Base-by-base conservation (phyloP, 2,888 invertebrate genomes). In the Pristionchus maxplancki region DNA sequence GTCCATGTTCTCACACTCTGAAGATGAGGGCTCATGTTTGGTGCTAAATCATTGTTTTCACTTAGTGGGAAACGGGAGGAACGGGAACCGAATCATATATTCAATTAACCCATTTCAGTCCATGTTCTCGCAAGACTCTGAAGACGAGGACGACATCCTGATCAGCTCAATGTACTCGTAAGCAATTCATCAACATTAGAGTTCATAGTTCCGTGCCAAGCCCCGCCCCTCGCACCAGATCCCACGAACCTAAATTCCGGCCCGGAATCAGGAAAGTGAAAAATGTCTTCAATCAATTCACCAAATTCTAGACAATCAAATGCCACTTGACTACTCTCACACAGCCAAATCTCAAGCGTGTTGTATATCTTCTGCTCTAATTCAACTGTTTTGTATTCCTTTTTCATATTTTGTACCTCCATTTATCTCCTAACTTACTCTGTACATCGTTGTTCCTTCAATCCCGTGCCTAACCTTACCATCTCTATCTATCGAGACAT, bases 101-200 rank as follows among this genome's bases (percentile, higher is more conserved):
- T 44, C 6, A 44, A 44, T 3, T 3, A n/a, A 58, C 4, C 3
- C 58, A 37, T 88, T 88, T 34, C 88, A 88, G 88, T 88, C 88
- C n/a, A 88, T 88, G 88, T 85, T 88, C 88, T 88, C 90, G 48
- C 89, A 90, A 86, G 92, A 92, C 50, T 92, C 92, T 20, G 91
- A 94, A n/a, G 91, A 94, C 86, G 94, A 94, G 89, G 94, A 94
- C 89, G 94, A 94, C 87, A 90, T 94, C 87, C 90, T 94, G 31
- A 93, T 94, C 89, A 92, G 92, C 67, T 93, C 93, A 40, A 94
- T 93, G 93, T 94, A 94, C 89, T 91, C 92, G 82, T 58, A 58
- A 58, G 58, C 37, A 9, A 24, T 74, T 1, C 11, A n/a, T n/a
- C n/a, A n/a, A n/a, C n/a, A n/a, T n/a, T n/a, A n/a, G n/a, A n/a